phyloP scores from a whole-genome alignment of 1,140 invertebrate genomes.

The Ostrea denselamellosa region DNA sequence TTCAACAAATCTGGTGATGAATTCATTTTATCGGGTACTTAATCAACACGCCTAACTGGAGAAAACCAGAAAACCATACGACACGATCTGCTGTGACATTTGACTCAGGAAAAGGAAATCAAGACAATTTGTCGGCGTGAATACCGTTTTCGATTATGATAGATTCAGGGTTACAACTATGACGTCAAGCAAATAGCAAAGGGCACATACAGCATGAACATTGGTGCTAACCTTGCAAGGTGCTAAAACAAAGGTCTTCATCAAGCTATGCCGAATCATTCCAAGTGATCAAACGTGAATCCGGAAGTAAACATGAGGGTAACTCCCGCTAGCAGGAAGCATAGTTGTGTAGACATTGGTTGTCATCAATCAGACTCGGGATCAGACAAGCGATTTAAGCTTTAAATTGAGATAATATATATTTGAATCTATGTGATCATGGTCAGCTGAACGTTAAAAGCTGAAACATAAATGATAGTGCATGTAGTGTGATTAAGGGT shows the following conservation, averaged over 20 bases:
- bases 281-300: not conserved
- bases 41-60: slow-evolving; percentile 31
- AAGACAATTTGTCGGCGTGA: slow-evolving; percentile 25
- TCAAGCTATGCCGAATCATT: not conserved
- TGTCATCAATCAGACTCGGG: slow-evolving; percentile 2
- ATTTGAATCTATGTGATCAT: not conserved
- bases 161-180: slow-evolving; percentile 22
- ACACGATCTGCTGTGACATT: slow-evolving; percentile 10
- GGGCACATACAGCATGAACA: not conserved
- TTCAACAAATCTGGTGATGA: slow-evolving; percentile 28
- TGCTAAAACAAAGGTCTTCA: not conserved
- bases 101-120: slow-evolving; percentile 39
- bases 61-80: slow-evolving; percentile 24
- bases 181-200: not conserved
- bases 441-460: not conserved
- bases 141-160: slow-evolving; percentile 1
- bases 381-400: not conserved
- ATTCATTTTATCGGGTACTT: slow-evolving; percentile 19
- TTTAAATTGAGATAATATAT: not conserved
- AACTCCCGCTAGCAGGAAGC: slow-evolving; percentile 25
- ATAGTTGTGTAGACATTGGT: not conserved
- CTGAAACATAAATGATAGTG: not conserved
- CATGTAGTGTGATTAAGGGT: too few relatives aligned
- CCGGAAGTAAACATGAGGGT: slow-evolving; percentile 26
- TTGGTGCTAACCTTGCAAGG: slow-evolving; percentile 16